These are phyloP conservation scores for Cacatua alba DNA, from an alignment of 2,113 vertebrate species.

Conservation along the genomic window DNA sequence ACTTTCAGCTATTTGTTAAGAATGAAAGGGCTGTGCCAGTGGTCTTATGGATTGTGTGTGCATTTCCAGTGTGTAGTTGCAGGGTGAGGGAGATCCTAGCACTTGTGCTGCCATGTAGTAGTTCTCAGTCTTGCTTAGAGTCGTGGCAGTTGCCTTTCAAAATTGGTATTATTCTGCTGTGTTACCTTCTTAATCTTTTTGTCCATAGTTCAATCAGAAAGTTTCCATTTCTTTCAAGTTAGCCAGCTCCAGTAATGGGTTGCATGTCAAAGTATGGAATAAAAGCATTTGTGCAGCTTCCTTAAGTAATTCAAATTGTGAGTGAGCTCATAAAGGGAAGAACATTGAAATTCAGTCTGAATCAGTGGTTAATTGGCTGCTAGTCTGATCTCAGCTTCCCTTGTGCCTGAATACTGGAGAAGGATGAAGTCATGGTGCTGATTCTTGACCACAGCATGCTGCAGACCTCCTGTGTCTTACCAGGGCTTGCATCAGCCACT, in stretches of 20 bases:
- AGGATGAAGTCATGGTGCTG: slow-evolving; percentile 9
- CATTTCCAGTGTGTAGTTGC: background rate
- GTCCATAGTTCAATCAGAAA: background rate
- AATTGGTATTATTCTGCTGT: background rate
- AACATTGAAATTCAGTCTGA: slow-evolving; percentile 12
- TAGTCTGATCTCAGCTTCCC: background rate
- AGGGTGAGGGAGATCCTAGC: background rate
- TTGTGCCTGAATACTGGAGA: accelerated
- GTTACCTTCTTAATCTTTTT: background rate
- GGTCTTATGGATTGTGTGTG: background rate
- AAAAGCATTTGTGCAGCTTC: background rate
- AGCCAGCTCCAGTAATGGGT: background rate
- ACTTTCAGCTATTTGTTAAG: background rate
- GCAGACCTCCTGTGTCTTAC: background rate
- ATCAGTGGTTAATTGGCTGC: slow-evolving; percentile 3
- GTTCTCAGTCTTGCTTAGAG: background rate
- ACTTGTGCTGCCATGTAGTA: background rate
- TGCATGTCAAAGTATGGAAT: background rate
- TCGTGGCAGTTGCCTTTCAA: background rate
- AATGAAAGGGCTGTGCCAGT: background rate
- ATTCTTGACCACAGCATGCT: background rate
- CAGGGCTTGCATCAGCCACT: background rate
- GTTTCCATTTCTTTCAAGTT: background rate
- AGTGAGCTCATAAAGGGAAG: slow-evolving; percentile 20
- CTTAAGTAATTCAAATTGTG: background rate